Evolutionary conservation across 2,797 vertebrate species (phyloP).

Genomic region (Acanthurus leucopareius): DNA sequence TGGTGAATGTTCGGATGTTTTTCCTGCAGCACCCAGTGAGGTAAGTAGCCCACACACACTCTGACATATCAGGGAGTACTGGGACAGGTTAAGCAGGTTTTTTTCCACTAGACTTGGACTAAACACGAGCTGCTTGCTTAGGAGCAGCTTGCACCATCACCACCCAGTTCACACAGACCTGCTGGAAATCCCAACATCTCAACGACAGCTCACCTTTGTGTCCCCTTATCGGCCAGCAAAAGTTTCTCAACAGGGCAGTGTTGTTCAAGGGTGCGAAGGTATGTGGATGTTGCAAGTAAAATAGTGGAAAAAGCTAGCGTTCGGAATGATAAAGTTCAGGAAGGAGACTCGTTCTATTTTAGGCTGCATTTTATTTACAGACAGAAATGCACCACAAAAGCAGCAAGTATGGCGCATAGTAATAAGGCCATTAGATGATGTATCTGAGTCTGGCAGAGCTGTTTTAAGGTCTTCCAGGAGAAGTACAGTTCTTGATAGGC

Average conservation of each 20-base stretch:
- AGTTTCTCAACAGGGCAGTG: constrained; percentile 59
- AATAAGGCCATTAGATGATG: not conserved
- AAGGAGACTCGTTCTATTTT: not conserved
- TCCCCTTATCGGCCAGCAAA: constrained; percentile 46
- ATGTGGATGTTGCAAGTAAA: constrained; percentile 41
- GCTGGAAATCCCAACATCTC: constrained; percentile 55
- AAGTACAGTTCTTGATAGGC: too few relatives aligned
- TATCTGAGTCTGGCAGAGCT: not conserved
- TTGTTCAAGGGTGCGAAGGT: constrained; percentile 31
- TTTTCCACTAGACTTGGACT: constrained; percentile 66
- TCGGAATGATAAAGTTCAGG: constrained; percentile 2
- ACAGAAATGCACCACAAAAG: not conserved
- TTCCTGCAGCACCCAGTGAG: constrained; percentile 73
- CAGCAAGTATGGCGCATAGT: not conserved
- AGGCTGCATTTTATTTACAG: not conserved
- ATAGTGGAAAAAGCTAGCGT: constrained; percentile 4
- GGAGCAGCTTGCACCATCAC: constrained; percentile 65
- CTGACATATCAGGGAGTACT: constrained; percentile 34
- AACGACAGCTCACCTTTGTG: constrained; percentile 53
- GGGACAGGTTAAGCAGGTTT: constrained; percentile 76
- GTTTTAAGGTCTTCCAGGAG: too few relatives aligned
- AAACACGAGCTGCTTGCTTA: constrained; percentile 68
- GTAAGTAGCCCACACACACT: constrained; percentile 76
- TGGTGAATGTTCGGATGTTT: constrained; percentile 86
- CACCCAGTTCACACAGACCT: constrained; percentile 62